Conservation (phyloP, 1,140 invertebrate species). For the Steinernema feltiae region DNA sequence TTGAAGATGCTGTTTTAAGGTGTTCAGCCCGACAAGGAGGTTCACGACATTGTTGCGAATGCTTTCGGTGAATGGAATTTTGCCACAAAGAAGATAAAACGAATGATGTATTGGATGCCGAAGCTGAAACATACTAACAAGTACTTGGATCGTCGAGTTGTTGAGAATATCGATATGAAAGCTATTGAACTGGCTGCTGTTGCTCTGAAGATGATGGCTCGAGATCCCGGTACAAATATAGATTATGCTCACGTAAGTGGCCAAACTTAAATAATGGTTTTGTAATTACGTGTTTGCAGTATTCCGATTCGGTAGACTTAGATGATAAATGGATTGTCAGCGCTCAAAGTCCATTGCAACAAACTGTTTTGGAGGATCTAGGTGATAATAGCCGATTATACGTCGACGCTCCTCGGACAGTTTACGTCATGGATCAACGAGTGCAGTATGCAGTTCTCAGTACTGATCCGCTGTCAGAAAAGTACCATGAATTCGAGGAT, state of each 20-base stretch:
- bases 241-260: slow-evolving; percentile 67
- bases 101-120: slow-evolving; percentile 97
- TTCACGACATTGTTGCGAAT: slow-evolving; percentile 73
- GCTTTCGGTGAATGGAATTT: slow-evolving; percentile 75
- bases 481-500: slow-evolving; percentile 39
- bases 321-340: slow-evolving; percentile 87
- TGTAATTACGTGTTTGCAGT: slow-evolving; percentile 37
- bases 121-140: slow-evolving; percentile 87
- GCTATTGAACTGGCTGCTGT: slow-evolving; percentile 74
- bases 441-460: slow-evolving; percentile 80
- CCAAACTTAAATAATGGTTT: slow-evolving; percentile 16
- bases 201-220: slow-evolving; percentile 77
- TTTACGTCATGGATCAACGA: slow-evolving; percentile 71
- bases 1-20: slow-evolving; percentile 61
- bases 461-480: slow-evolving; percentile 63
- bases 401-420: slow-evolving; percentile 77
- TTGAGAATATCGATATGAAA: slow-evolving; percentile 61
- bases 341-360: slow-evolving; percentile 74
- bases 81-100: slow-evolving; percentile 74
- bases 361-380: slow-evolving; percentile 69
- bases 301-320: slow-evolving; percentile 67
- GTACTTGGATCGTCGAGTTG: slow-evolving; percentile 73
- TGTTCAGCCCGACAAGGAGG: slow-evolving; percentile 82
- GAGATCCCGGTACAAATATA: slow-evolving; percentile 71
- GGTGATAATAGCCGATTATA: slow-evolving; percentile 67